These are phyloP conservation scores for Plebejus anna DNA, from an alignment of 2,888 invertebrate species.

Conservation along the genomic window DNA sequence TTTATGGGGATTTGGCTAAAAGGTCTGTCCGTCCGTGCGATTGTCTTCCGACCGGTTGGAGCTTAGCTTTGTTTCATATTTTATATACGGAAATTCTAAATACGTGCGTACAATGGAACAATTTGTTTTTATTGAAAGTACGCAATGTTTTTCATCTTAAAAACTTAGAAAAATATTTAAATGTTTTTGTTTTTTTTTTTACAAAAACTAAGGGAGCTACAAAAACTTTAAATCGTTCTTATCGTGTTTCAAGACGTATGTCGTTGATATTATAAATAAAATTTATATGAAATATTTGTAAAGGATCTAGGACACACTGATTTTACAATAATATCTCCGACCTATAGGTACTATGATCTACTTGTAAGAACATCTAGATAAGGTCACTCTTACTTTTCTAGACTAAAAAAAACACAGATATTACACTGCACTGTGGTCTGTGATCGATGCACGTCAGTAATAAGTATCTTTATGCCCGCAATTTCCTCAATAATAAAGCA, in stretches of 20 bases:
- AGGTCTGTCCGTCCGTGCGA: slow-evolving; percentile 46
- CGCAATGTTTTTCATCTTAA: background rate
- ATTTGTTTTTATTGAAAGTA: slow-evolving; percentile 18
- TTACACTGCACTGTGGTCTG: slow-evolving; percentile 2
- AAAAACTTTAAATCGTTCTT: too few relatives aligned
- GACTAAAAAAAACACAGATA: background rate
- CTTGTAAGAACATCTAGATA: too few relatives aligned
- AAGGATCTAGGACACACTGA: background rate
- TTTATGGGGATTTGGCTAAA: slow-evolving; percentile 45
- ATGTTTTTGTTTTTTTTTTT: background rate
- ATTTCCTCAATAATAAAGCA: slow-evolving; percentile 53
- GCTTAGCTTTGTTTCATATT: slow-evolving; percentile 31
- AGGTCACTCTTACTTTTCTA: too few relatives aligned
- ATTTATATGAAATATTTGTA: background rate
- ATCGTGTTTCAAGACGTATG: background rate
- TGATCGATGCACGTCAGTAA: slow-evolving; percentile 27
- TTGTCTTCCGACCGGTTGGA: slow-evolving; percentile 43
- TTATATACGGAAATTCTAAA: slow-evolving; percentile 22
- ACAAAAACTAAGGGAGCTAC: too few relatives aligned
- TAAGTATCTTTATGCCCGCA: slow-evolving; percentile 36
- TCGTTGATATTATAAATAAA: too few relatives aligned
- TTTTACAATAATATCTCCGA: too few relatives aligned
- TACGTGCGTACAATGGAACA: background rate
- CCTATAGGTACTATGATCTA: too few relatives aligned
- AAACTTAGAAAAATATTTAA: background rate